Evolutionary conservation across 2,888 invertebrate species (phyloP).

Genomic region (Xestia rhomboidea): DNA sequence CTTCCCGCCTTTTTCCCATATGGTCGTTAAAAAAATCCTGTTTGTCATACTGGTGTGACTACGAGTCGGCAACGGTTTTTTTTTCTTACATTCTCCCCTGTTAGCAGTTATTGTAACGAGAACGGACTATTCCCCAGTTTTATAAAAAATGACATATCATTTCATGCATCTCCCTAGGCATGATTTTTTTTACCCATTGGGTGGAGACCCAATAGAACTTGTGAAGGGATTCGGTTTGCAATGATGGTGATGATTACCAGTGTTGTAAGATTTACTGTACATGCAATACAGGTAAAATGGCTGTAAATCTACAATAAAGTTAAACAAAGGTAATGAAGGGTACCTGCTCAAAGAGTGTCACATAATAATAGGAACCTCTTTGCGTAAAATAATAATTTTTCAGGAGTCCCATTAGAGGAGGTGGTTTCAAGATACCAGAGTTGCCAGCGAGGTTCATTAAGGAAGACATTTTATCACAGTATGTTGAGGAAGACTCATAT

Average conservation of each 20-base stretch:
- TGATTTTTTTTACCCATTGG: not conserved
- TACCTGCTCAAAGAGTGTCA: not conserved
- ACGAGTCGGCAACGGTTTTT: too few relatives aligned
- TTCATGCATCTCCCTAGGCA: not conserved
- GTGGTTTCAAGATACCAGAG: conserved; percentile 92
- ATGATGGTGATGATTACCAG: not conserved
- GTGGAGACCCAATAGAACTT: not conserved
- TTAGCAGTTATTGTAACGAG: too few relatives aligned
- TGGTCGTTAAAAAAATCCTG: too few relatives aligned
- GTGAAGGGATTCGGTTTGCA: not conserved
- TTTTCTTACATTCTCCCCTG: too few relatives aligned
- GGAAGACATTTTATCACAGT: conserved; percentile 89
- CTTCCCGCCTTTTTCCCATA: too few relatives aligned
- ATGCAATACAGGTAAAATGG: not conserved
- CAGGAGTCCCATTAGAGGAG: conserved; percentile 90
- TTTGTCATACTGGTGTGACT: too few relatives aligned
- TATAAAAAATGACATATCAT: too few relatives aligned
- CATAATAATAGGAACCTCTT: not conserved
- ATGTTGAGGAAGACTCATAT: conserved; percentile 87
- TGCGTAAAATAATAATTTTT: conserved; percentile 51
- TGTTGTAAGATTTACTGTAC: not conserved
- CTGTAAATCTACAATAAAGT: not conserved
- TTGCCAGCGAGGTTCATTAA: conserved; percentile 82
- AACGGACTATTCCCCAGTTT: too few relatives aligned
- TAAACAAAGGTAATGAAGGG: not conserved